Evolutionary conservation across 2,888 invertebrate genomes (phyloP).

Genomic region (Hyles lineata): DNA sequence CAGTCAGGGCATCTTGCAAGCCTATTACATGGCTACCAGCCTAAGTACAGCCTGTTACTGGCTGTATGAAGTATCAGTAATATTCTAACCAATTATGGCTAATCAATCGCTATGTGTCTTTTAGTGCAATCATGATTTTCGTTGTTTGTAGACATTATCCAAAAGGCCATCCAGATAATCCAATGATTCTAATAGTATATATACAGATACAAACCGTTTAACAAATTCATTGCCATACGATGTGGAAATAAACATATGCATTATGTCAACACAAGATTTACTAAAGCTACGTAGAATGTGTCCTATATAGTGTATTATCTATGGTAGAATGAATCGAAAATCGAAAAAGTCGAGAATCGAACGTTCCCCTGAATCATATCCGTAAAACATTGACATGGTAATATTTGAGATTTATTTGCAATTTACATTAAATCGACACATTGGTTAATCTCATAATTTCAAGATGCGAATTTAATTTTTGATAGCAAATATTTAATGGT

Average conservation of each 20-base stretch:
- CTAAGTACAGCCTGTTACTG: background rate
- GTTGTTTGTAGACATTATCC: background rate
- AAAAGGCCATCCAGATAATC: background rate
- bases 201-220: background rate
- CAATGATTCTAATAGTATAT: background rate
- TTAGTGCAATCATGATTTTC: background rate
- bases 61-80: background rate
- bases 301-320: too few relatives aligned
- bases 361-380: background rate
- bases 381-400: background rate
- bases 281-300: background rate
- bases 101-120: background rate
- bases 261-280: background rate
- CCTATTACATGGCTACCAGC: background rate
- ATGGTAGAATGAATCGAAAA: too few relatives aligned
- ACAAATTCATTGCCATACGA: background rate
- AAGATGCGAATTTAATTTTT: too few relatives aligned
- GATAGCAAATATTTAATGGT: too few relatives aligned
- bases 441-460: too few relatives aligned
- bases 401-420: background rate
- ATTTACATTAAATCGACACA: background rate
- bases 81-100: background rate
- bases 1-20: slow-evolving; percentile 5
- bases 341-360: background rate
- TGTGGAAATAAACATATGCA: background rate